Conservation (phyloP, 2,113 vertebrate genomes). For the Chitala chitala region DNA sequence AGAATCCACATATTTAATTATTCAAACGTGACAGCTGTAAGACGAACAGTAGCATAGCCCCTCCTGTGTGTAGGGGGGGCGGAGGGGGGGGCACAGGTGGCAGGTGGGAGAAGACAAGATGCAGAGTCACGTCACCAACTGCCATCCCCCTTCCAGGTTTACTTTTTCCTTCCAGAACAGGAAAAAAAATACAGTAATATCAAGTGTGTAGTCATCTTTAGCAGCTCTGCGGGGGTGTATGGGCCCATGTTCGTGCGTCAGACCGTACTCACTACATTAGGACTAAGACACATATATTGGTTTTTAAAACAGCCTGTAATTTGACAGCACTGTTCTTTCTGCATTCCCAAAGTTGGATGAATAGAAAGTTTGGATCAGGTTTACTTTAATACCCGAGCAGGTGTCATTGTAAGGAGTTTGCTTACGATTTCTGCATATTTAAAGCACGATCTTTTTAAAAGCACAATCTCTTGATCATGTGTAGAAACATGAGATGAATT, state of each 20-base stretch:
- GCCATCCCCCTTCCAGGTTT: no score
- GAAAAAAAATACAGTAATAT: no score
- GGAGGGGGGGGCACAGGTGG: background rate
- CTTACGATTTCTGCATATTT: background rate
- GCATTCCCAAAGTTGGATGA: background rate
- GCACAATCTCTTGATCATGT: background rate
- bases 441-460: background rate
- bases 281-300: background rate
- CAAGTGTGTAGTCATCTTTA: no score
- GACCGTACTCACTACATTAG: background rate
- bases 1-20: constrained; percentile 44
- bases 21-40: constrained; percentile 32
- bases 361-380: background rate
- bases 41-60: no score
- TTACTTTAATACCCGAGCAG: background rate
- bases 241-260: background rate
- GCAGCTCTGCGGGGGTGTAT: background rate
- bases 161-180: no score
- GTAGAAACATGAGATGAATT: constrained; percentile 12
- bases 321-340: background rate
- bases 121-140: no score
- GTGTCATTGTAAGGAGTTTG: background rate
- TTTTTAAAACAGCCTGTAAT: background rate
- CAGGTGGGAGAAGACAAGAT: no score
- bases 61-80: no score